A percentile compares a stretch with the other conserved stretches of the same genome.
phyloP scores from a whole-genome alignment of 2,888 invertebrate species.

The Lasius platythorax region DNA sequence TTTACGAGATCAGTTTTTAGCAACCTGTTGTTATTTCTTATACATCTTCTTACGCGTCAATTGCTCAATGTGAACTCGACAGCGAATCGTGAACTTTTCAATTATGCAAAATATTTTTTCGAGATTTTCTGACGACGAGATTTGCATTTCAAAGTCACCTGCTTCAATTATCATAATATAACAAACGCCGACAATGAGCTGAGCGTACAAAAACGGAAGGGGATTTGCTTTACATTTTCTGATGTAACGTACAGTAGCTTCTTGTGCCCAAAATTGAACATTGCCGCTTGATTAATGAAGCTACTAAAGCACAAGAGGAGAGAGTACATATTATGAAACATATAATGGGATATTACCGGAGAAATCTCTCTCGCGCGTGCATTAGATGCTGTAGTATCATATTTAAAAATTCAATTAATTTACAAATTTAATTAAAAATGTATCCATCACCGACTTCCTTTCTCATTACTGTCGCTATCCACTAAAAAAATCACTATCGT shows the following conservation, averaged over 20 bases:
- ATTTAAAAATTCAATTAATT: neutral
- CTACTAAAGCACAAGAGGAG: neutral
- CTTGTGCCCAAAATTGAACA: neutral
- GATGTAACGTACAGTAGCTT: neutral
- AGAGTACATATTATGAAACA: neutral
- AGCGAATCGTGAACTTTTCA: neutral
- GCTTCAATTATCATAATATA: slow-evolving; percentile 1
- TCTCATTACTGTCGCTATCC: neutral
- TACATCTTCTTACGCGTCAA: neutral
- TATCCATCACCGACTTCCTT: neutral
- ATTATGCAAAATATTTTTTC: neutral
- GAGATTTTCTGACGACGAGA: neutral
- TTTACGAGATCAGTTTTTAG: neutral
- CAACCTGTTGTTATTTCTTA: neutral
- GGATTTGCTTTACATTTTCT: neutral
- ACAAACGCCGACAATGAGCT: neutral
- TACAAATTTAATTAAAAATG: neutral
- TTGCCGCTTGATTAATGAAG: slow-evolving; percentile 3
- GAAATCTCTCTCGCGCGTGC: neutral
- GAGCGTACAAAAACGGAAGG: neutral
- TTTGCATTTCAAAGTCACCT: slow-evolving; percentile 5
- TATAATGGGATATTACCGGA: neutral
- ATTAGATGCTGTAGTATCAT: neutral
- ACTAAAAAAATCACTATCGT: neutral
- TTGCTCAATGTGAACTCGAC: neutral